phyloP scores from a whole-genome alignment of 2,797 vertebrate species.

The Lophotriccus pileatus region DNA sequence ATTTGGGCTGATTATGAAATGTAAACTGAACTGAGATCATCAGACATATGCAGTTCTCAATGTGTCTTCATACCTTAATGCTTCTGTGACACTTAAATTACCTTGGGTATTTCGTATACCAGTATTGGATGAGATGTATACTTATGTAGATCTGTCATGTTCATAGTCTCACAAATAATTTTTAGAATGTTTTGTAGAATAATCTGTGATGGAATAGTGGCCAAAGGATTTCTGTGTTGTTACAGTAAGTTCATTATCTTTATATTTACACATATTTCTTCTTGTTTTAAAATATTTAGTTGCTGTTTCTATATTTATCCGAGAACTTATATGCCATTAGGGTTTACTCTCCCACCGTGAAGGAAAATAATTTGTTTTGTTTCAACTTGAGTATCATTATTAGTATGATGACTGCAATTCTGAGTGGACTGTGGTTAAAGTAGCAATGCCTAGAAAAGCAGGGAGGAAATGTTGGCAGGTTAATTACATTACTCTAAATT shows the following conservation, averaged over 20 bases:
- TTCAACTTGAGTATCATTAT: background rate
- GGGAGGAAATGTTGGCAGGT: background rate
- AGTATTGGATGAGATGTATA: background rate
- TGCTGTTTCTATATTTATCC: background rate
- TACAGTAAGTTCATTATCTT: background rate
- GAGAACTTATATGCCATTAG: background rate
- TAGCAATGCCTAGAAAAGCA: background rate
- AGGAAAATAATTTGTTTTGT: background rate
- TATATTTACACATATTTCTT: background rate
- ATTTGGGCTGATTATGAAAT: background rate
- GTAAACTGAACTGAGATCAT: background rate
- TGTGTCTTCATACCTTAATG: background rate
- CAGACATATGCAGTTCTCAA: background rate
- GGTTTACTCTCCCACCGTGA: background rate
- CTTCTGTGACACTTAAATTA: background rate
- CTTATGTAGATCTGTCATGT: background rate
- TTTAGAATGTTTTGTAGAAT: background rate
- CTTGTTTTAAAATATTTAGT: background rate
- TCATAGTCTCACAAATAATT: background rate
- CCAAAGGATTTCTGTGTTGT: background rate
- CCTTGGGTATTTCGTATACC: background rate
- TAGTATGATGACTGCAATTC: background rate
- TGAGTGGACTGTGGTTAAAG: background rate
- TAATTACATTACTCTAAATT: background rate
- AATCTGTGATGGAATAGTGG: background rate